A percentile compares a stretch with the other conserved stretches of the same genome.
These are phyloP conservation scores for Lycocerus yunnanus DNA, from an alignment of 2,888 invertebrate species.

Conservation along the genomic window DNA sequence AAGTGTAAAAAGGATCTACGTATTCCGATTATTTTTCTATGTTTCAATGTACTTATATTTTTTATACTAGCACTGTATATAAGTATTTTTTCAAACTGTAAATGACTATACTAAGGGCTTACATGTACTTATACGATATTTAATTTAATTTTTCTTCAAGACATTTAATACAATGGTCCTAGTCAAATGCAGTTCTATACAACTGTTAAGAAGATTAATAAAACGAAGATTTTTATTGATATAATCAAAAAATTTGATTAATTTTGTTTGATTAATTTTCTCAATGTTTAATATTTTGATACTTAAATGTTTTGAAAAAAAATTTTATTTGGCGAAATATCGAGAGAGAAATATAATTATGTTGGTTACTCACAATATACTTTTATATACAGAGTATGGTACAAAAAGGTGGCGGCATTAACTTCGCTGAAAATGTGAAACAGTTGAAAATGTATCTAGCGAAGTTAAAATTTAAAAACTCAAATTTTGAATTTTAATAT, in stretches of 20 bases:
- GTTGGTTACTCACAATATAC: neutral
- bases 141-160: neutral
- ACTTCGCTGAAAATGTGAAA: neutral
- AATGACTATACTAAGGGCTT: neutral
- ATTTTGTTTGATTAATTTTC: neutral
- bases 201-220: neutral
- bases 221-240: neutral
- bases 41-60: neutral
- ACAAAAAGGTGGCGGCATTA: neutral
- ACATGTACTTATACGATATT: neutral
- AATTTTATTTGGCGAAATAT: neutral
- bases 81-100: neutral
- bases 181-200: neutral
- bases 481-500: conserved; percentile 13
- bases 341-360: neutral
- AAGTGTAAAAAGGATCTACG: neutral
- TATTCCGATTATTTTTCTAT: neutral
- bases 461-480: neutral
- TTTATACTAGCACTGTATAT: neutral
- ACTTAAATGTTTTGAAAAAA: neutral
- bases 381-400: neutral
- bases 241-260: neutral
- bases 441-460: neutral
- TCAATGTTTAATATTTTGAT: neutral
- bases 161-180: neutral